phyloP scores from a whole-genome alignment of 2,797 vertebrate species.

The Oreochromis grahami region DNA sequence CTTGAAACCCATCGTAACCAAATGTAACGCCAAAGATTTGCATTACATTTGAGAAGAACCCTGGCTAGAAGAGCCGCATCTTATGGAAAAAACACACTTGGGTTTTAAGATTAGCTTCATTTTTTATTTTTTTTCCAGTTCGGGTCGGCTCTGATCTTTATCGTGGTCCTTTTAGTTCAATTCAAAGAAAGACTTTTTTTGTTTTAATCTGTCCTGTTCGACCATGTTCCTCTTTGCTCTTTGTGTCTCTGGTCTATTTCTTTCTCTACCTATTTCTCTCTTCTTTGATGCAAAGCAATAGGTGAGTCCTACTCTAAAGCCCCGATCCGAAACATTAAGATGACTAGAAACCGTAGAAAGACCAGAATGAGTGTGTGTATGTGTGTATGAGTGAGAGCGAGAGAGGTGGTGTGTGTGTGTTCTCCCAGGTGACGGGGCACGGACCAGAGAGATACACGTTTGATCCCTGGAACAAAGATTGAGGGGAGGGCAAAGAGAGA shows the following conservation, averaged over 20 bases:
- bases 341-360: slow-evolving; percentile 22
- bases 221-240: slow-evolving; percentile 44
- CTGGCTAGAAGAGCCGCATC: not conserved
- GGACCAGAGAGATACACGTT: slow-evolving; percentile 69
- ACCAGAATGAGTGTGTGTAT: not conserved
- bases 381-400: not conserved
- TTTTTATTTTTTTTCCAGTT: not conserved
- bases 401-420: slow-evolving; percentile 5
- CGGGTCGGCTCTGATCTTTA: slow-evolving; percentile 53
- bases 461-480: slow-evolving; percentile 74
- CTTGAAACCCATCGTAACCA: not conserved
- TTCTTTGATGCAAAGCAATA: slow-evolving; percentile 56
- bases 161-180: slow-evolving; percentile 43
- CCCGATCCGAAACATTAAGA: slow-evolving; percentile 28
- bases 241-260: slow-evolving; percentile 4
- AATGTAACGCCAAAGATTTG: not conserved
- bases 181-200: slow-evolving; percentile 14
- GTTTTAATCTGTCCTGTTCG: slow-evolving; percentile 38
- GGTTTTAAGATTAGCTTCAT: slow-evolving; percentile 22
- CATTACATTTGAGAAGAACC: not conserved
- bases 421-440: slow-evolving; percentile 63
- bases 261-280: not conserved
- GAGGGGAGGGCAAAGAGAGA: slow-evolving; percentile 62
- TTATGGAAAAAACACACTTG: not conserved
- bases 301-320: slow-evolving; percentile 43